These are phyloP conservation scores for Chaetura pelagica DNA, from an alignment of 2,113 vertebrate genomes.

Conservation along the genomic window DNA sequence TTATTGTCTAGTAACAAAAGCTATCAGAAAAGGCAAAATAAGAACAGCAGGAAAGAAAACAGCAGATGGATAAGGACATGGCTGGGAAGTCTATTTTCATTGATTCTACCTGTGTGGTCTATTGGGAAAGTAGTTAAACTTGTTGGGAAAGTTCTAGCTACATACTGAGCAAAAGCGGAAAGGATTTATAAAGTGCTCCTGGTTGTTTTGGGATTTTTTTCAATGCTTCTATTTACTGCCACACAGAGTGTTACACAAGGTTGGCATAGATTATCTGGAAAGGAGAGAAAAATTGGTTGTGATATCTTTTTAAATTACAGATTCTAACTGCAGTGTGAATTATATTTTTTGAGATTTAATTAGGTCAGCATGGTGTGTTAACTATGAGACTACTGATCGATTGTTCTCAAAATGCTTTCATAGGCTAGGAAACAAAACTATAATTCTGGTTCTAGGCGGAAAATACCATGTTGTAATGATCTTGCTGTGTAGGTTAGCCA, in stretches of 20 bases:
- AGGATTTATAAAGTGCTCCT: neutral
- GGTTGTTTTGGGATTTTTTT: neutral
- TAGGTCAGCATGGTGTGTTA: neutral
- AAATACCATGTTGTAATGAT: neutral
- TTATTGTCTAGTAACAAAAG: conserved; percentile 64
- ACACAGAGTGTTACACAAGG: neutral
- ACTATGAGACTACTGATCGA: neutral
- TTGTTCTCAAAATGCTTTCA: neutral
- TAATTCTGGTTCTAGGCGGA: neutral
- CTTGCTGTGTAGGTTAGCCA: neutral
- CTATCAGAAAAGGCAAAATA: conserved; percentile 42
- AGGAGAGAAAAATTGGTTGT: neutral
- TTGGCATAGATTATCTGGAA: neutral
- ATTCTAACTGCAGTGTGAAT: neutral
- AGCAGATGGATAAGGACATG: neutral
- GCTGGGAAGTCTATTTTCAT: neutral
- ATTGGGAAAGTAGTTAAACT: neutral
- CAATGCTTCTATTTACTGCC: neutral
- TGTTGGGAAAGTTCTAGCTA: neutral
- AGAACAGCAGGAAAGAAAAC: conserved; percentile 52
- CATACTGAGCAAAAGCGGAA: neutral
- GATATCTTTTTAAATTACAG: neutral
- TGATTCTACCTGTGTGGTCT: neutral
- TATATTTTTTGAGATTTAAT: neutral
- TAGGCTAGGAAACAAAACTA: neutral